Evolutionary conservation across 1,140 invertebrate genomes (phyloP), one percentile per base, ranked within the genome.

Genomic region (Camponotus pennsylvanicus): DNA sequence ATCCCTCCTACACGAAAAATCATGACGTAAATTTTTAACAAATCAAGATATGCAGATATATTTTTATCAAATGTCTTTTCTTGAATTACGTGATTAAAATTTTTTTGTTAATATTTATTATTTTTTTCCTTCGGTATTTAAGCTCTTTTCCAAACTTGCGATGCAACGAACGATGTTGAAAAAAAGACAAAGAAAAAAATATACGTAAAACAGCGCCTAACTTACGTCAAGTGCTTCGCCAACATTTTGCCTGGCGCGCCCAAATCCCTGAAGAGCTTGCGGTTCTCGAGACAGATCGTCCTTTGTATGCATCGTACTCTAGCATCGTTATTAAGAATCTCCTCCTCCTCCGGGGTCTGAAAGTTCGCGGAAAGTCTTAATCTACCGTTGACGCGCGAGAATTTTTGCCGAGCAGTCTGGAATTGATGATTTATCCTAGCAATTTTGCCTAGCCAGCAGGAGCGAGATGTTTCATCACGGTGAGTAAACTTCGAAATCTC

Each of bases 191-290:
- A 45, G 3, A 40, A 11, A 45, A 11, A 45, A 11, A 45, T 8
- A 77, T 59, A 70, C 9, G 11, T 45, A 71, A 63, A 27, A 15
- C 3, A 27, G 7, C 9, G n/a, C 37, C 27, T 1, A 79, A 93
- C 94, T 93, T 67, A 95, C 95, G 92, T 95, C 73, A 95, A 92
- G 90, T 94, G 93, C 59, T 92, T 93, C 2, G 92, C 94, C 15
- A 95, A 66, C 66, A 92, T 63, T 85, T 91, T 91, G 18, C 94
- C 94, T 52, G 86, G 49, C 8, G 61, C 52, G 2, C 95, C 95
- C 59, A 95, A 88, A 80, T 95, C 92, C 45, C 91, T 85, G 18
- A 88, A 70, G 5, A 95, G 88, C 59, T 92, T 93, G 6, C 89
- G 92, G 90, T 94, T 95, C 77, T 95, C 92, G 2, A 92, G 78